Evolutionary conservation across 2,797 vertebrate species (phyloP).

Genomic region (Chelonia mydas): DNA sequence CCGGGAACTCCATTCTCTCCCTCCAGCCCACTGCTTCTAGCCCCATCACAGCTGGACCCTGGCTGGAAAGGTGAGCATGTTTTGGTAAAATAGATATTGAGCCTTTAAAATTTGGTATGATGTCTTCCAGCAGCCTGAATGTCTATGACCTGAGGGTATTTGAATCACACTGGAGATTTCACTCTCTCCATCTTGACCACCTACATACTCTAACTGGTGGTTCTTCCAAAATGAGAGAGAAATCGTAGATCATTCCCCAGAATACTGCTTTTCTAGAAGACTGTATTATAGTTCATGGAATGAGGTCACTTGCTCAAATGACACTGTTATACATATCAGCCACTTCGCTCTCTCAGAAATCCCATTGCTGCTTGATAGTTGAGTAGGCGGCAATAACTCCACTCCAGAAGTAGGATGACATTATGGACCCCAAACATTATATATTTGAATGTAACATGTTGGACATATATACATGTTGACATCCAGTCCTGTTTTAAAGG

Average conservation of each 20-base stretch:
- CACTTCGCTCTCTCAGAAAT: neutral
- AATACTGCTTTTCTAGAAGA: neutral
- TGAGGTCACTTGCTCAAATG: neutral
- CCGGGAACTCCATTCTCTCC: neutral
- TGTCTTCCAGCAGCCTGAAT: neutral
- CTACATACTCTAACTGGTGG: neutral
- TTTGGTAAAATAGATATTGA: neutral
- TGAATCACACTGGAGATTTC: neutral
- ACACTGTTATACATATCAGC: neutral
- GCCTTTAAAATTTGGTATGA: neutral
- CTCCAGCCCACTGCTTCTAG: neutral
- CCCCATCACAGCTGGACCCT: neutral
- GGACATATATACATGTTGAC: neutral
- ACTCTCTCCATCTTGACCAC: neutral
- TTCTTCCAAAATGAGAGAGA: neutral
- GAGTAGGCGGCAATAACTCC: fast-evolving
- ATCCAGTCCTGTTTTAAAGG: neutral
- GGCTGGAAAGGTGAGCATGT: neutral
- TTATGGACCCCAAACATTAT: fast-evolving
- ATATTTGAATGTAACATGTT: neutral
- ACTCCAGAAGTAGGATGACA: neutral
- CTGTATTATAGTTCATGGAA: neutral
- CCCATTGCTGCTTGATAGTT: neutral
- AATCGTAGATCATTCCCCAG: neutral
- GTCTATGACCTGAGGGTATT: neutral